Conservation (phyloP, 2,888 invertebrate species). For the Hyalella azteca region DNA sequence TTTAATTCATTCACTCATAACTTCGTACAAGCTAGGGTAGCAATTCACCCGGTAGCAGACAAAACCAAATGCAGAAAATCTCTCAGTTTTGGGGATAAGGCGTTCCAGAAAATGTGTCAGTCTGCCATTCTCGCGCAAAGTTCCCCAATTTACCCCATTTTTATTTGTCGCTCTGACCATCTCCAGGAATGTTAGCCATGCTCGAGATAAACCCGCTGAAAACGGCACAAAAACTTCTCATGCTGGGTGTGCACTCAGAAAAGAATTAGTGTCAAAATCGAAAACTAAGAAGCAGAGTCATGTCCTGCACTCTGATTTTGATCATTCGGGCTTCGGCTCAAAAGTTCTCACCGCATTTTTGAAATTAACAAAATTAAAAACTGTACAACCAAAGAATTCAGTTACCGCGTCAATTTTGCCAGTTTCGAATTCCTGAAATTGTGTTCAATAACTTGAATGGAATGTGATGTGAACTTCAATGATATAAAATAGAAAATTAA, state of each 20-base stretch:
- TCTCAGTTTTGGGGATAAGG: not conserved
- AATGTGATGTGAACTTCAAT: too few species aligned
- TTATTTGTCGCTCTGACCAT: too few species aligned
- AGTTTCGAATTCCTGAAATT: too few species aligned
- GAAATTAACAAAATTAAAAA: too few species aligned
- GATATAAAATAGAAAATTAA: too few species aligned
- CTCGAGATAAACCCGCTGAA: constrained; percentile 45
- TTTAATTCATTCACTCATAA: too few species aligned
- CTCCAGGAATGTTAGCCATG: constrained; percentile 49
- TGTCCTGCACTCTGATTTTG: constrained; percentile 9
- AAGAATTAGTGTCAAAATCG: constrained; percentile 54
- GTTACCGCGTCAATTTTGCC: too few species aligned
- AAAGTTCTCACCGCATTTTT: constrained; percentile 58
- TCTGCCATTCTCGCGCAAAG: constrained; percentile 33
- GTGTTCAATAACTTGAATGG: too few species aligned
- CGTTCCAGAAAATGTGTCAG: constrained; percentile 59
- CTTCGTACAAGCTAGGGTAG: too few species aligned
- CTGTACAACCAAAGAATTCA: too few species aligned
- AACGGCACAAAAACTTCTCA: constrained; percentile 40
- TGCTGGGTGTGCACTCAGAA: constrained; percentile 52
- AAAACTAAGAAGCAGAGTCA: constrained; percentile 34
- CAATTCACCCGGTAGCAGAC: too few species aligned
- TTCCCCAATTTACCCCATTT: too few species aligned
- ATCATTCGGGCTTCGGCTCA: constrained; percentile 56
- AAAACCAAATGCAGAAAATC: not conserved